phyloP scores from a whole-genome alignment of 1,140 invertebrate genomes.

The Macrostomum lignano region DNA sequence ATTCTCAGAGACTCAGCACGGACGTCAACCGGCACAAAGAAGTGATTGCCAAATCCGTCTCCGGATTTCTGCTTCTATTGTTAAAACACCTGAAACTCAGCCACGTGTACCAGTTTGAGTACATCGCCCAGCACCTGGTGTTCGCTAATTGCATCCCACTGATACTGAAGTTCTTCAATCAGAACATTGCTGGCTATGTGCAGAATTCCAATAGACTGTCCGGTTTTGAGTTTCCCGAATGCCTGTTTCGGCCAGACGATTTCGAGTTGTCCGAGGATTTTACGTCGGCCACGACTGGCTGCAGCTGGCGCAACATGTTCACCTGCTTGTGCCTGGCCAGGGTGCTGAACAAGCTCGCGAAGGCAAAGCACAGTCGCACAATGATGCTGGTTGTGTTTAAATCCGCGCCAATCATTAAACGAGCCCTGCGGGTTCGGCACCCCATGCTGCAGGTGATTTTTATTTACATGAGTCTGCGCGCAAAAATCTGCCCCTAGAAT shows the following conservation, averaged over 20 bases:
- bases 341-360: conserved; percentile 89
- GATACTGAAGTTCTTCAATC: conserved; percentile 93
- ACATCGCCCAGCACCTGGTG: conserved; percentile 88
- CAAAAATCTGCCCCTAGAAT: too few species aligned
- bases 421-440: conserved; percentile 58
- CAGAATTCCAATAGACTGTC: conserved; percentile 35
- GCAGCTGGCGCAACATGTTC: conserved; percentile 92
- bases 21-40: conserved; percentile 95
- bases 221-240: not conserved
- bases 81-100: conserved; percentile 97
- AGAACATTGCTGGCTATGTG: conserved; percentile 79
- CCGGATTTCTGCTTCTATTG: conserved; percentile 61
- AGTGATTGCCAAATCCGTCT: conserved; percentile 89
- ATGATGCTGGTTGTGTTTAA: conserved; percentile 99
- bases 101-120: conserved; percentile 93
- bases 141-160: conserved; percentile 97
- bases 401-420: conserved; percentile 83
- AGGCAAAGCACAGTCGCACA: conserved; percentile 94
- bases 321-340: conserved; percentile 83
- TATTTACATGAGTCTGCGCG: too few species aligned
- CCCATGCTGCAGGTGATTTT: conserved; percentile 97
- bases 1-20: conserved; percentile 76
- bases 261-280: too few species aligned
- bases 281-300: too few species aligned
- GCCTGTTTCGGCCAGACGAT: not conserved